Evolutionary conservation across 2,113 vertebrate genomes (phyloP), one percentile per base, ranked within the genome.

Genomic region (Recurvirostra avosetta): DNA sequence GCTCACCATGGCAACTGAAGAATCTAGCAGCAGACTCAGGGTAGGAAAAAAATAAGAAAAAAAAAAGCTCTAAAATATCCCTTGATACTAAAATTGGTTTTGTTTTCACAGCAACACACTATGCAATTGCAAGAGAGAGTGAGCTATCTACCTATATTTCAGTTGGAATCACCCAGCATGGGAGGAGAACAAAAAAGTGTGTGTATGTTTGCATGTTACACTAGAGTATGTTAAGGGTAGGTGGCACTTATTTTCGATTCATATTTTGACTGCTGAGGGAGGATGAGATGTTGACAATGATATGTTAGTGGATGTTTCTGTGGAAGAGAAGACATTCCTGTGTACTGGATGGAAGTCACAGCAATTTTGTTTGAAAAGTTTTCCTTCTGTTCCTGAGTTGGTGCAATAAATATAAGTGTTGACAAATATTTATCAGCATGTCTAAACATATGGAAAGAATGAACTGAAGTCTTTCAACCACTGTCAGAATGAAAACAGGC

Each of bases 1-100:
- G 86, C 92, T 98, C 97, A 97, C 98, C 98, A 98, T 98, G 96
- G 98, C 96, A 99, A 98, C 98, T 96, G 95, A 96, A 97, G 96
- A 97, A 96, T 96, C 97, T 97, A 97, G 95, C 97, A 97, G 95
- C 96, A 98, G 97, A 97, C 96, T 96, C 93, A 76, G 93, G 72
- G 94, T 89, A 89, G 94, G 88, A 96, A 97, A 96, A 96, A 95
- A 71, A 96, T 56, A 88, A 88, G 72, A 1, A 36, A 84, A 94
- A 94, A 92, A 92, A 25, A 12, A 63, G 86, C 88, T 96, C 21
- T 1, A 97, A 98, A 98, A 98, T 97, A 98, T 97, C 96, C 83
- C 94, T 78, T 87, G 96, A 94, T 97, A 97, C 97, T 98, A 98
- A 98, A 98, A 97, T 92, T 96, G 95, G 94, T 66, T 97, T 97